A percentile compares a stretch with the other conserved stretches of the same genome.
phyloP scores from a whole-genome alignment of 2,113 vertebrate genomes.

The Excalfactoria chinensis region DNA sequence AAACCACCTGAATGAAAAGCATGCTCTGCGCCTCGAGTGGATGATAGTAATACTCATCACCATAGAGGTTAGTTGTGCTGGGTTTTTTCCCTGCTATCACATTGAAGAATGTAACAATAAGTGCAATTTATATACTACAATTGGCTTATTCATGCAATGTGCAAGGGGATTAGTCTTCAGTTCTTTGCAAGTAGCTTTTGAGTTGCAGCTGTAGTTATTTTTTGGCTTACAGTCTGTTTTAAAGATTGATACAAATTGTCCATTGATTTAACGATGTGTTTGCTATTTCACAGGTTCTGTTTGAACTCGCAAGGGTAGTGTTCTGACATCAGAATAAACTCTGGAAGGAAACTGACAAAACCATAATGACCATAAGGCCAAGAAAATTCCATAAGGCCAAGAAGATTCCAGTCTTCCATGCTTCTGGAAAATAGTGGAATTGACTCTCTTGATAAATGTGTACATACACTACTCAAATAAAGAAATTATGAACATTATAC shows the following conservation, averaged over 20 bases:
- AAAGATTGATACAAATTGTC: background rate
- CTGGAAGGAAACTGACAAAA: background rate
- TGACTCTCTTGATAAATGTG: background rate
- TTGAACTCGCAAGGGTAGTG: slow-evolving; percentile 89
- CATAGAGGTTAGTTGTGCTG: slow-evolving; percentile 86
- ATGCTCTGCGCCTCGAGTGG: slow-evolving; percentile 93
- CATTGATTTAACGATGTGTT: background rate
- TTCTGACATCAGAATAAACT: slow-evolving; percentile 76
- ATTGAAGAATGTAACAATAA: background rate
- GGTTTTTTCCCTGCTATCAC: background rate
- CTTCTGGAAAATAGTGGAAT: background rate
- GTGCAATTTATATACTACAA: background rate
- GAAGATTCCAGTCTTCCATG: background rate
- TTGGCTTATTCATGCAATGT: background rate
- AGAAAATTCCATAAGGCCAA: background rate
- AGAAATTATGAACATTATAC: background rate
- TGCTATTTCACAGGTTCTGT: slow-evolving; percentile 84
- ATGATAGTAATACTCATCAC: slow-evolving; percentile 98
- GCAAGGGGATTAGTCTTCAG: background rate
- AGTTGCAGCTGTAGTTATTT: background rate
- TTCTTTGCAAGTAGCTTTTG: background rate
- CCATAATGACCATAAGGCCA: background rate
- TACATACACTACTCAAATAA: slow-evolving; percentile 13
- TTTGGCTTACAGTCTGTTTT: background rate
- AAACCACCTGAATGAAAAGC: slow-evolving; percentile 94